Conservation (phyloP, 2,888 invertebrate species). For the Drosophila suboccidentalis region DNA sequence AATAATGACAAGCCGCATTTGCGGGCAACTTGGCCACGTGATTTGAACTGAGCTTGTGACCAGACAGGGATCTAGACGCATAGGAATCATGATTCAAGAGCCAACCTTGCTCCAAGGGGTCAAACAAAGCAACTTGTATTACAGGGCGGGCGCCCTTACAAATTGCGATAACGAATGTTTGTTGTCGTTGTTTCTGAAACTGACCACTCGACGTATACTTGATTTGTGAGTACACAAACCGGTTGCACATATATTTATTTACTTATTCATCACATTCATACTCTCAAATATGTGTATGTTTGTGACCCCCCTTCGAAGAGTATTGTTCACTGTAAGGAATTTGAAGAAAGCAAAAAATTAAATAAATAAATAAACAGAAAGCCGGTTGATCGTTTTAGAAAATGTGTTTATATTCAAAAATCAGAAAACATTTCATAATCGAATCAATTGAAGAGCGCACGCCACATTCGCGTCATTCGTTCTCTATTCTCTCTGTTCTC, state of each 20-base stretch:
- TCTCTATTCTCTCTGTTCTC: constrained; percentile 32
- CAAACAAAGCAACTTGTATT: constrained; percentile 11
- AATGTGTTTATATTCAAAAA: constrained; percentile 63
- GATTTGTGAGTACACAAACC: constrained; percentile 54
- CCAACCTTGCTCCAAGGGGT: constrained; percentile 2
- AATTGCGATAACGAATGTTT: constrained; percentile 15
- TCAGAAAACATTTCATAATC: constrained; percentile 61
- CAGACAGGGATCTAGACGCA: constrained; percentile 12
- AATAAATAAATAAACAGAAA: constrained; percentile 12
- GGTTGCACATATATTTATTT: constrained; percentile 45
- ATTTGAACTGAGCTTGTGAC: constrained; percentile 13
- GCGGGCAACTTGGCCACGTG: constrained; percentile 35
- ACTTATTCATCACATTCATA: constrained; percentile 6
- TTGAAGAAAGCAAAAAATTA: no score
- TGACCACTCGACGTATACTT: constrained; percentile 56
- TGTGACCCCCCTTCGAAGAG: constrained; percentile 12
- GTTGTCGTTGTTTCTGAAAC: constrained; percentile 12
- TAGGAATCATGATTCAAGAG: constrained; percentile 3
- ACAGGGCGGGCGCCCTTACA: constrained; percentile 5
- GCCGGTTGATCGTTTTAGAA: constrained; percentile 44
- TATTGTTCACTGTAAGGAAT: background rate
- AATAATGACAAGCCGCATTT: constrained; percentile 17
- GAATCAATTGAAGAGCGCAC: constrained; percentile 50
- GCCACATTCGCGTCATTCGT: constrained; percentile 10
- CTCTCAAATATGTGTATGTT: constrained; percentile 4